Conservation (phyloP, 2,797 vertebrate genomes). For the Pipistrellus pygmaeus region DNA sequence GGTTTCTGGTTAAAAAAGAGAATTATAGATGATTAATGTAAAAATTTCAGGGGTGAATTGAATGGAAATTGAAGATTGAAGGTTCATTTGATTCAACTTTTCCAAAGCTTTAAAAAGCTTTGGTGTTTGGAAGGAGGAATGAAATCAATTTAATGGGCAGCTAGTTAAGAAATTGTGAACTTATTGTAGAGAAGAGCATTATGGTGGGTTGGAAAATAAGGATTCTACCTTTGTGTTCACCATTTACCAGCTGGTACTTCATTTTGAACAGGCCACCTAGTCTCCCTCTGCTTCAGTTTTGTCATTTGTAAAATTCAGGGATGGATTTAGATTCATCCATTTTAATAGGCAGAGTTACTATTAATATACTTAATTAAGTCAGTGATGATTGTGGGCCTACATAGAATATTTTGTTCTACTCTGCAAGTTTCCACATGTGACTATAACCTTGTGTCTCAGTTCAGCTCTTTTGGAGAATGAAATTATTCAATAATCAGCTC, state of each 20-base stretch:
- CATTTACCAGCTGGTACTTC: neutral
- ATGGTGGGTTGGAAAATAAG: neutral
- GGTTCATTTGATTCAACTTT: slow-evolving; percentile 7
- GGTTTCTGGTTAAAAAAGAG: neutral
- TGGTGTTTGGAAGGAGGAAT: neutral
- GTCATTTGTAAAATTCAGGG: slow-evolving; percentile 27
- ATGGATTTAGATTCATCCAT: neutral
- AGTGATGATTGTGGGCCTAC: neutral
- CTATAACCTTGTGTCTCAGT: neutral
- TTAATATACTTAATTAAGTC: slow-evolving; percentile 17
- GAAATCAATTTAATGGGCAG: neutral
- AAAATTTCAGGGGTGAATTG: slow-evolving; percentile 10
- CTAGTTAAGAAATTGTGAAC: neutral
- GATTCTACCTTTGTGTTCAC: neutral
- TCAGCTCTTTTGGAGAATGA: slow-evolving; percentile 46
- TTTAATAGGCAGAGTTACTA: slow-evolving; percentile 25
- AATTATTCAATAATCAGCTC: slow-evolving; percentile 62
- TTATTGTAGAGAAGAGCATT: neutral
- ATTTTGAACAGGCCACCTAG: neutral
- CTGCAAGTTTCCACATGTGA: neutral
- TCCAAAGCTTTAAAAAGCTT: neutral
- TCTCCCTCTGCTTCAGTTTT: neutral
- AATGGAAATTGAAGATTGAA: slow-evolving; percentile 8
- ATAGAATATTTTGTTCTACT: slow-evolving; percentile 39
- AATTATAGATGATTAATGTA: slow-evolving; percentile 11